Conservation (phyloP, 2,797 vertebrate genomes). For the Dryobates pubescens region DNA sequence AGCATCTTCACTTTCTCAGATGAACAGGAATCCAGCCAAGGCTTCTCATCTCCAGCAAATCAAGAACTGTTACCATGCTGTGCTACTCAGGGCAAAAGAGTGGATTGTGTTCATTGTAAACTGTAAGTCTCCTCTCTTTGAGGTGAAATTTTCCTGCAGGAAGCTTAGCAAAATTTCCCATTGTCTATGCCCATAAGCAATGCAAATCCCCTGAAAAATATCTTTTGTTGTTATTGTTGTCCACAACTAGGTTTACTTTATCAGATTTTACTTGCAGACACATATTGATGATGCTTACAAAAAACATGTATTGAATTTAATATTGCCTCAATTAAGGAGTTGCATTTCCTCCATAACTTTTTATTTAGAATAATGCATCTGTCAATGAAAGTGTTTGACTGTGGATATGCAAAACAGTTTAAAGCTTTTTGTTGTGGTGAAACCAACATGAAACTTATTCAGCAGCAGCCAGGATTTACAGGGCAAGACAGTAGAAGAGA, state of each 20-base stretch:
- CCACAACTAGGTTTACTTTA: background rate
- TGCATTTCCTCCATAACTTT: constrained; percentile 28
- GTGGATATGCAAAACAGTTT: background rate
- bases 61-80: background rate
- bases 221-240: background rate
- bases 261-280: background rate
- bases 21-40: background rate
- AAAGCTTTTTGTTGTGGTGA: background rate
- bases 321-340: background rate
- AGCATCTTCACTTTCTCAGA: background rate
- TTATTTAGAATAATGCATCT: constrained; percentile 16
- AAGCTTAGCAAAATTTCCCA: background rate
- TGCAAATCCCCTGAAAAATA: background rate
- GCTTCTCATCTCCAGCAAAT: background rate
- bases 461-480: background rate
- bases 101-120: background rate
- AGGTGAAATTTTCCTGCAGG: background rate
- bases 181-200: background rate
- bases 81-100: background rate
- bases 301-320: background rate
- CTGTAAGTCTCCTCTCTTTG: background rate
- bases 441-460: background rate
- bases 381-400: background rate
- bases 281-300: background rate
- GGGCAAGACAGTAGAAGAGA: background rate